phyloP scores from a whole-genome alignment of 2,113 vertebrate genomes.

The Poicephalus meyeri region DNA sequence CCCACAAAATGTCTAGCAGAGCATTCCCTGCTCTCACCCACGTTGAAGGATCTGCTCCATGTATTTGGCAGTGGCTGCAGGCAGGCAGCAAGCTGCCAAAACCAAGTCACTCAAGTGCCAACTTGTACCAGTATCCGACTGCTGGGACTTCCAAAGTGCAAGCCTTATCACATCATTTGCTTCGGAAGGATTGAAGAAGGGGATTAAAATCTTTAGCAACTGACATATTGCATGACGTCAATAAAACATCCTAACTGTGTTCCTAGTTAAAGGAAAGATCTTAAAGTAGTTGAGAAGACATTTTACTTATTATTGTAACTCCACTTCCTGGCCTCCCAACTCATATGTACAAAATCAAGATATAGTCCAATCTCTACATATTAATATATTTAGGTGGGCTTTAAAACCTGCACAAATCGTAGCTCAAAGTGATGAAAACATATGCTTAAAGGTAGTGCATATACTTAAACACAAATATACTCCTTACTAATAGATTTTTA shows the following conservation, averaged over 20 bases:
- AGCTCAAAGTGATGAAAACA: not conserved
- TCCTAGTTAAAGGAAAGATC: not conserved
- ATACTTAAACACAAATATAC: not conserved
- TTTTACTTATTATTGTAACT: not conserved
- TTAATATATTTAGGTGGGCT: not conserved
- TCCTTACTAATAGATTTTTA: not conserved
- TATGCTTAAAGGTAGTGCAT: not conserved
- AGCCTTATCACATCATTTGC: not conserved
- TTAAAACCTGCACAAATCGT: not conserved
- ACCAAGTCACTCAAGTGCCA: not conserved
- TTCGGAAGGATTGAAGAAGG: not conserved
- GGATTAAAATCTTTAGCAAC: not conserved
- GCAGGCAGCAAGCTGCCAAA: not conserved
- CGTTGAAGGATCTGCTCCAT: not conserved
- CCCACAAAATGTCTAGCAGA: not conserved
- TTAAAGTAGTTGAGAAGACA: not conserved
- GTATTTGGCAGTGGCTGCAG: not conserved
- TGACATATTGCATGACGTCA: not conserved
- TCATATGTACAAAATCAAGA: fast-evolving
- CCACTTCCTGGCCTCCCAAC: not conserved
- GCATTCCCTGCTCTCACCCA: not conserved
- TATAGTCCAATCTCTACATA: not conserved
- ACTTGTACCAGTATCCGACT: fast-evolving
- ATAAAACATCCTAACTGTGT: not conserved
- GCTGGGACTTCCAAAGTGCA: not conserved